Base-by-base conservation (phyloP, 2,888 invertebrate species). In the Zaprionus bogoriensis region DNA sequence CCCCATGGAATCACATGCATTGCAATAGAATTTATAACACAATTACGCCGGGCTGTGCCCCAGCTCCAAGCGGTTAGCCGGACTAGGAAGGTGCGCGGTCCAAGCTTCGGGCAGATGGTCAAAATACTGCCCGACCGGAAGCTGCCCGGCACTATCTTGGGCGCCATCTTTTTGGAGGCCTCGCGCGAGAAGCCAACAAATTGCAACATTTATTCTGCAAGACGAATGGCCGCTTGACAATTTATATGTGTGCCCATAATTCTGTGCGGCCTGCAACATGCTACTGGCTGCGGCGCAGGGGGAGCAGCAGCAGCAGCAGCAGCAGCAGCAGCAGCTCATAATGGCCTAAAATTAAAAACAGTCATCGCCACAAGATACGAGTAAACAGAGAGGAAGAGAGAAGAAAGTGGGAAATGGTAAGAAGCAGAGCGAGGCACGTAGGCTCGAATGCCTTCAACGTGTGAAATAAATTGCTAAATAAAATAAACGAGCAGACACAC, bases 171-270 rank as follows among this genome's bases (percentile, higher is more conserved):
- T 30, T 57, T 52, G 61, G 38, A 57, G 64, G 72, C 46, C 32
- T 61, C 74, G 69, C 62, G 74, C 17, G 68, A 69, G 77, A 87
- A 68, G 77, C 84, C 86, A 88, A 82, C 89, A 89, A 89, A 89
- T 89, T 89, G 88, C 89, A 89, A 89, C 88, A 89, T 89, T 89
- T 88, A 89, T 90, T 89, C 74, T 85, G 80, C 79, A 90, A 90
- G 90, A 89, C 87, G 89, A 89, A 90, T 89, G 87, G 81, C 52
- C 81, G 77, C 89, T 87, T 85, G 88, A 89, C 88, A 89, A 89
- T 89, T 88, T 89, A 88, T 85, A 77, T 76, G 75, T 86, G 80
- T 75, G 78, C 70, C 77, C 81, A 87, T 81, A 81, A 81, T 83
- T 81, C 75, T 87, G 54, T 32, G 32, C 58, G 23, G 63, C 52